Evolutionary conservation across 2,113 vertebrate genomes (phyloP), one percentile per base, ranked within the genome.

Genomic region (Toxostoma redivivum): DNA sequence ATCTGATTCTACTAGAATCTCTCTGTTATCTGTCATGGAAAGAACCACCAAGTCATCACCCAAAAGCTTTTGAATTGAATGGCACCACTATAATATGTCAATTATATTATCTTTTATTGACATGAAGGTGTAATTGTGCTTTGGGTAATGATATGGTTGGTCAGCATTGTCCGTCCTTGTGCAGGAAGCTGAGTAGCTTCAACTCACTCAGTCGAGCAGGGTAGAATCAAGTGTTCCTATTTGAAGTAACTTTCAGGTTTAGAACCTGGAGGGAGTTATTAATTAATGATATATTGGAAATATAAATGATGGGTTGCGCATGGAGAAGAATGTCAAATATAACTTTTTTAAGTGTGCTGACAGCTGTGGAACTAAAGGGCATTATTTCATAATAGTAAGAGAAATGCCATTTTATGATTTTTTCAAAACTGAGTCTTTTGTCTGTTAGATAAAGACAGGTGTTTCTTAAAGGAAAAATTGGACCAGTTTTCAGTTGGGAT

Each of bases 401-500:
- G 13, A 93, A 92, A 72, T 48, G 11, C 2, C 25, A 38, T 92
- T 90, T 77, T 62, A 70, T 35, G 38, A 27, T 61, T 42, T 77
- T 92, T 86, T 65, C 14, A 20, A 72, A 5, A 1, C 7, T 53
- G 8, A 1, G 1, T 2, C 14, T 48, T 78, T 82, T 58, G 25
- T 70, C 31, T 7, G 11, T 72, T 57, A 72, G 44, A 50, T 85
- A 44, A 69, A 88, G 38, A 25, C 31, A 81, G 24, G 64, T 93
- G 40, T 90, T 80, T 90, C 64, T 81, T 74, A 64, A 77, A 70
- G 61, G 40, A 81, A 90, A 65, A 94, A 88, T 37, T 77, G 51
- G 35, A 79, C 53, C 62, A 73, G 48, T 96, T 96, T 54, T 79
- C 73, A 84, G 27, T 17, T 82, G 69, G 90, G 64, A 95, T 91